Conservation (phyloP, 2,888 invertebrate species). For the Sclerodermus sp. region DNA sequence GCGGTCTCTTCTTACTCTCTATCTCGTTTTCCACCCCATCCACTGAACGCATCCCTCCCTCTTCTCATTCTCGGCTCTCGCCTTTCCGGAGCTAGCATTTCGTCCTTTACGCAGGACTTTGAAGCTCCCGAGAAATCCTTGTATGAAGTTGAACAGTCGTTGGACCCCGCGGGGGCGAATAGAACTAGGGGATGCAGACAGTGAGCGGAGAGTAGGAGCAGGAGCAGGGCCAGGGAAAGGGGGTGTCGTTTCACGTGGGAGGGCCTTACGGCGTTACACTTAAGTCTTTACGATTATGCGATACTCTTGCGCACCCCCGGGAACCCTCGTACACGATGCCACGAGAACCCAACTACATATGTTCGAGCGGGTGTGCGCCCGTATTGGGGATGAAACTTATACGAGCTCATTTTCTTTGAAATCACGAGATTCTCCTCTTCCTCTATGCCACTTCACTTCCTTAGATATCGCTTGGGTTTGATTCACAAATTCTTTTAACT, state of each 20-base stretch:
- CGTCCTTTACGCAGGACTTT: constrained; percentile 22
- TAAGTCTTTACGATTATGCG: constrained; percentile 34
- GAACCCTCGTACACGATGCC: constrained; percentile 1
- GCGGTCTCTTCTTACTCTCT: constrained; percentile 9
- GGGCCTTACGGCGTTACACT: constrained; percentile 22
- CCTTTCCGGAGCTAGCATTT: constrained; percentile 19
- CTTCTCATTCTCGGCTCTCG: constrained; percentile 8
- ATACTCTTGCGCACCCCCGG: constrained; percentile 18
- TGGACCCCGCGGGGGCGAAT: constrained; percentile 6
- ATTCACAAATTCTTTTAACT: no score
- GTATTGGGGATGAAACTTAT: background rate
- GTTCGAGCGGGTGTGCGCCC: background rate
- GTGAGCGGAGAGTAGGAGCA: background rate
- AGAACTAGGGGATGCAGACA: constrained; percentile 6
- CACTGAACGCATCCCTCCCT: constrained; percentile 2
- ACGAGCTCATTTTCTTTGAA: no score
- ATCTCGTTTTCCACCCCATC: background rate
- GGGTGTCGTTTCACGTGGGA: constrained; percentile 16
- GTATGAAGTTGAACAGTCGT: constrained; percentile 6
- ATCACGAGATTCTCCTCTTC: no score
- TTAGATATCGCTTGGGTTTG: no score
- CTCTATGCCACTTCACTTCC: no score
- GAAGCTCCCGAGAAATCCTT: constrained; percentile 21
- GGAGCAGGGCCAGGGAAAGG: constrained; percentile 12
- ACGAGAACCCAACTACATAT: background rate